phyloP scores from a whole-genome alignment of 2,797 vertebrate genomes.

The Coccyzus lansbergi region DNA sequence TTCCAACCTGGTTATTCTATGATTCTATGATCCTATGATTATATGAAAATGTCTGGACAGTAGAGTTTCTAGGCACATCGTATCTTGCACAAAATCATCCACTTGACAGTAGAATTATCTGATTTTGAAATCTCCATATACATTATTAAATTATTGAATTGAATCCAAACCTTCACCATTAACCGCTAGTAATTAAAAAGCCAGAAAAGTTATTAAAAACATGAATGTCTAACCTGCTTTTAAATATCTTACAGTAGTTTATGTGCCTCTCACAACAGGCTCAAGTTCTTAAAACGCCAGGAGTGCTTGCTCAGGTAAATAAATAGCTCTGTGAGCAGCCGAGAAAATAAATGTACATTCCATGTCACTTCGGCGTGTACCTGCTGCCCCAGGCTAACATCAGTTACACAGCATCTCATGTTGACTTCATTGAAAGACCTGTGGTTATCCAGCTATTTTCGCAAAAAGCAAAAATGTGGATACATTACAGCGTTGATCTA shows the following conservation, averaged over 20 bases:
- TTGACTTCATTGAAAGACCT: slow-evolving; percentile 45
- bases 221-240: neutral
- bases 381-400: slow-evolving; percentile 35
- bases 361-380: neutral
- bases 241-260: neutral
- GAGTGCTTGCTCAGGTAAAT: neutral
- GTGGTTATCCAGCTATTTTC: slow-evolving; percentile 31
- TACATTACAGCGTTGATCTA: slow-evolving; percentile 11
- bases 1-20: too few relatives aligned
- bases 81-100: neutral
- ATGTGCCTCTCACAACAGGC: neutral
- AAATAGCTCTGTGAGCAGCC: neutral
- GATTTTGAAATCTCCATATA: neutral
- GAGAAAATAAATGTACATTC: slow-evolving; percentile 4
- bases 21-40: too few relatives aligned
- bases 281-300: neutral
- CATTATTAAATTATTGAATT: neutral
- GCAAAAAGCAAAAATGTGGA: neutral
- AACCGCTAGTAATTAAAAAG: neutral
- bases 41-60: neutral
- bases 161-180: neutral
- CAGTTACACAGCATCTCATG: slow-evolving; percentile 26
- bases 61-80: neutral
- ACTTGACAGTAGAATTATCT: neutral
- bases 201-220: neutral